A percentile compares a stretch with the other conserved stretches of the same genome.
Evolutionary conservation across 2,113 vertebrate species (phyloP).

Genomic region (Ailuropoda melanoleuca): DNA sequence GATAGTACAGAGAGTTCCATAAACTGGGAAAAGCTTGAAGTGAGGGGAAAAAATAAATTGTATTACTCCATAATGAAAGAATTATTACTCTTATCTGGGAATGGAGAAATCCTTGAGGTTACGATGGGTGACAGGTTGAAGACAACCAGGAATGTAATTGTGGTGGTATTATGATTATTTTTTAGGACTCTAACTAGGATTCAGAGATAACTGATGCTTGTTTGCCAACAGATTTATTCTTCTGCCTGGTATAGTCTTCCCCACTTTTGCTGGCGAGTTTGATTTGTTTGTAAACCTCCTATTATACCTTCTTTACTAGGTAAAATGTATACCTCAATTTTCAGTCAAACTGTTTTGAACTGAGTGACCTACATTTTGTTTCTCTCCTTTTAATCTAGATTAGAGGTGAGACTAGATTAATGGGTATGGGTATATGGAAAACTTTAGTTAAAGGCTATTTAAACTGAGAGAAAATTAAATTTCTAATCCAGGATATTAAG

Average conservation of each 20-base stretch:
- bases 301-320: neutral
- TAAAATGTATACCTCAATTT: neutral
- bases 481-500: slow-evolving; percentile 26
- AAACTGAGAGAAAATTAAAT: slow-evolving; percentile 22
- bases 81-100: neutral
- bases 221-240: slow-evolving; percentile 32
- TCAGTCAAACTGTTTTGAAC: slow-evolving; percentile 33
- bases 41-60: neutral
- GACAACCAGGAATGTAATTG: neutral
- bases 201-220: neutral
- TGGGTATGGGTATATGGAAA: neutral
- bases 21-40: slow-evolving; percentile 1
- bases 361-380: slow-evolving; percentile 26
- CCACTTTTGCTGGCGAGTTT: neutral
- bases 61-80: neutral
- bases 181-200: neutral
- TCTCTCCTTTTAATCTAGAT: slow-evolving; percentile 11
- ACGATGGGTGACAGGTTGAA: neutral
- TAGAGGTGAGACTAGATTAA: slow-evolving; percentile 38
- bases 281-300: slow-evolving; percentile 46
- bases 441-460: slow-evolving; percentile 31
- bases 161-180: neutral
- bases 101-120: neutral
- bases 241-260: neutral
- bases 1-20: neutral